These are phyloP conservation scores for Cetoscarus ocellatus DNA, from an alignment of 2,797 vertebrate species.

Conservation along the genomic window DNA sequence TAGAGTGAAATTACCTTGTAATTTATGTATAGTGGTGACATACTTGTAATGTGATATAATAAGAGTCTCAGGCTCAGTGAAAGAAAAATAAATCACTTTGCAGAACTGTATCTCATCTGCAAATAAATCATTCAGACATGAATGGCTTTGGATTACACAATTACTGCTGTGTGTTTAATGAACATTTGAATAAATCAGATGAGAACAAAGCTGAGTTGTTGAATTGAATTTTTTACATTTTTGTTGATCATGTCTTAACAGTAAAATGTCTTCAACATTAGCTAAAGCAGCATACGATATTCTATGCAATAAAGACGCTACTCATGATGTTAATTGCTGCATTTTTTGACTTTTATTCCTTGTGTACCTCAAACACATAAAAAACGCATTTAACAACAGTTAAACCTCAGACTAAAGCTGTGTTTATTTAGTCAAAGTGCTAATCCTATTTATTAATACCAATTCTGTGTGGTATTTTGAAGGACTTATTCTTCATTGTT, in stretches of 20 bases:
- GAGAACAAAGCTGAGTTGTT: not conserved
- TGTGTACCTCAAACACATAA: no score
- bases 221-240: not conserved
- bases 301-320: not conserved
- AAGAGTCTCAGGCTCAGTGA: not conserved
- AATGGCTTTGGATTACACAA: not conserved
- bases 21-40: conserved; percentile 32
- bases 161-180: not conserved
- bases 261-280: not conserved
- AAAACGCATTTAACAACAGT: no score
- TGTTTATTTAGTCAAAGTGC: no score
- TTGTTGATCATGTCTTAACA: not conserved
- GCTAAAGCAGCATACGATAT: not conserved
- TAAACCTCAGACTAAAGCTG: no score
- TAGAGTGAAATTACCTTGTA: conserved; percentile 25
- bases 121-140: not conserved
- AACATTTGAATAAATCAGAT: not conserved
- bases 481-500: no score
- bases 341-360: not conserved
- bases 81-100: not conserved
- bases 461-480: no score
- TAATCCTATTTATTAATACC: no score
- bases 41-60: conserved; percentile 27
- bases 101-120: conserved; percentile 2
- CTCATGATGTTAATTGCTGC: no score